Conservation (phyloP, 2,888 invertebrate species). For the Polydesmus complanatus region DNA sequence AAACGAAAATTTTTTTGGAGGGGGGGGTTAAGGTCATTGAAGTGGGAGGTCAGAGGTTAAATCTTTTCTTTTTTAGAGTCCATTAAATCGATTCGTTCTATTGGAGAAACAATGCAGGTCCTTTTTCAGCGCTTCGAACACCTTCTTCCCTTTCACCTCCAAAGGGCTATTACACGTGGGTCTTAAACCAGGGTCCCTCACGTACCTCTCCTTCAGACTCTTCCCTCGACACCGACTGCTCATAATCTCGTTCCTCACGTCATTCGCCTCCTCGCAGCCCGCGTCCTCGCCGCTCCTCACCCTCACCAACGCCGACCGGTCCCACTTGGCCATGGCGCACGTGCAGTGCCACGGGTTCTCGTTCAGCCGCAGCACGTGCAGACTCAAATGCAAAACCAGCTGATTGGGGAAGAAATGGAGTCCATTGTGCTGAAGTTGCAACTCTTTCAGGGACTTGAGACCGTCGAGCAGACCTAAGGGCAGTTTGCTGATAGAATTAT, state of each 20-base stretch:
- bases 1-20: no score
- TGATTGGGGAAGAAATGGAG: conserved; percentile 17
- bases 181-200: conserved; percentile 5
- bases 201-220: conserved; percentile 1
- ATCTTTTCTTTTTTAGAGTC: no score
- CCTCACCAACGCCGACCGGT: conserved; percentile 7
- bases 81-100: no score
- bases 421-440: conserved; percentile 20
- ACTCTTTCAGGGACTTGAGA: conserved; percentile 19
- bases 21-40: no score
- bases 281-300: no score
- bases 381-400: conserved; percentile 32
- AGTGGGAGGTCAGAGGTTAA: no score
- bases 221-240: background rate
- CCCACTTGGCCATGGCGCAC: conserved; percentile 35
- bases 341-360: conserved; percentile 57
- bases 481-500: conserved; percentile 25
- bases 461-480: conserved; percentile 22
- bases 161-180: conserved; percentile 13
- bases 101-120: conserved; percentile 10
- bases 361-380: conserved; percentile 41
- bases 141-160: conserved; percentile 14
- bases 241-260: background rate
- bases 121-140: conserved; percentile 15
- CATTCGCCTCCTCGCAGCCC: no score